Conservation (phyloP, 1,140 invertebrate genomes). For the Drosophila littoralis region DNA sequence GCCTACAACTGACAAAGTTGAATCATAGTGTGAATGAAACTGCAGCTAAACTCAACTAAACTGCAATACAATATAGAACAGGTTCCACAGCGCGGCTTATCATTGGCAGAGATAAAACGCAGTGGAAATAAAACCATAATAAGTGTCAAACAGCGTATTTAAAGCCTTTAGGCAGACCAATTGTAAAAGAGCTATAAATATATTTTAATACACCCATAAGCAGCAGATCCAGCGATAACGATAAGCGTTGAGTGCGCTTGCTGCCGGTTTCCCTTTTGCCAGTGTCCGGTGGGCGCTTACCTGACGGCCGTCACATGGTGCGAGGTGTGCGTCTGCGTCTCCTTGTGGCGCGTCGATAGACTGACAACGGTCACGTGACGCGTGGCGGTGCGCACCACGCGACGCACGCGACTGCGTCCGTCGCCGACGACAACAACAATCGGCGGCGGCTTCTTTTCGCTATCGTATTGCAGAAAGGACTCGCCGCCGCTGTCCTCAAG, state of each 20-base stretch:
- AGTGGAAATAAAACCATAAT: background rate
- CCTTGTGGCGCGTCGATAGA: slow-evolving; percentile 83
- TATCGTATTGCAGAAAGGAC: slow-evolving; percentile 82
- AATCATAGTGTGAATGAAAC: slow-evolving; percentile 9
- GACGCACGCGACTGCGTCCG: slow-evolving; percentile 79
- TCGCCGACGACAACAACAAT: slow-evolving; percentile 84
- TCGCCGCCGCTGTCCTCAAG: slow-evolving; percentile 60
- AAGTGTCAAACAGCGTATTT: background rate
- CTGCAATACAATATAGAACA: background rate
- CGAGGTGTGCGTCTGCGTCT: slow-evolving; percentile 83
- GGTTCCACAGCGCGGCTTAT: slow-evolving; percentile 10
- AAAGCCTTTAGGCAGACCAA: background rate
- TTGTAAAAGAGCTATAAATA: slow-evolving; percentile 26
- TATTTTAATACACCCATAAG: background rate
- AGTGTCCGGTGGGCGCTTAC: slow-evolving; percentile 57
- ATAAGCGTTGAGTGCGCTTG: slow-evolving; percentile 18
- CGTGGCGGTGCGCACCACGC: slow-evolving; percentile 81
- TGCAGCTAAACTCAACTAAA: no score
- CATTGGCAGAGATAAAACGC: background rate
- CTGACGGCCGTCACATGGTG: slow-evolving; percentile 84
- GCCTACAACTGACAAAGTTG: background rate
- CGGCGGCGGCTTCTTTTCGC: slow-evolving; percentile 75
- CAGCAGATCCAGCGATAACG: slow-evolving; percentile 26
- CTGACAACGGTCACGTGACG: slow-evolving; percentile 84
- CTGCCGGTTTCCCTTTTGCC: background rate